These are phyloP conservation scores for Drosophila pallidifrons DNA, from an alignment of 1,140 invertebrate species.

Conservation along the genomic window DNA sequence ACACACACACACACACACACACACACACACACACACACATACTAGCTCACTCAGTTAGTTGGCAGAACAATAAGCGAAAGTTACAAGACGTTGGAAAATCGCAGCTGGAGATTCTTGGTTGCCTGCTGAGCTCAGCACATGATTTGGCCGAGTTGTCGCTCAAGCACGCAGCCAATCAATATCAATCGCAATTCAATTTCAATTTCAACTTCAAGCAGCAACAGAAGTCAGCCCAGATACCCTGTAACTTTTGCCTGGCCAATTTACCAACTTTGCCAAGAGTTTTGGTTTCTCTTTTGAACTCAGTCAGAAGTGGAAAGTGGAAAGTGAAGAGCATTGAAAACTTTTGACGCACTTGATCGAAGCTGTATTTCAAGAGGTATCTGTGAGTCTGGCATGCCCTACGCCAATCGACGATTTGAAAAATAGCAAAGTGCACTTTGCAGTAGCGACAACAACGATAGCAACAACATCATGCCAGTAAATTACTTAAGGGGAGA, in stretches of 20 bases:
- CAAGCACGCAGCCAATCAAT: conserved; percentile 82
- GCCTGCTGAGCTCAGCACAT: conserved; percentile 52
- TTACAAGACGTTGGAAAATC: conserved; percentile 63
- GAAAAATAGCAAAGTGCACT: conserved; percentile 79
- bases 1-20: conserved; percentile 18
- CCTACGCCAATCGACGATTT: conserved; percentile 57
- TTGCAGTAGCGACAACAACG: conserved; percentile 44
- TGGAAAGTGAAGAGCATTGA: neutral
- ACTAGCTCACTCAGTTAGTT: neutral
- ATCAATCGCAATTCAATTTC: conserved; percentile 83
- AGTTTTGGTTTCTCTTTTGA: neutral
- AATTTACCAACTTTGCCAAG: neutral
- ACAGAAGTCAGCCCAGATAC: conserved; percentile 66
- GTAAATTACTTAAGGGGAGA: conserved; percentile 77
- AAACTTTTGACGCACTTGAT: no score
- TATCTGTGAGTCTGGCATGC: conserved; percentile 18
- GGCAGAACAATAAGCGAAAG: conserved; percentile 72
- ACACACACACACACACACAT: no score
- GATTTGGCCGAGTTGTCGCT: conserved; percentile 75
- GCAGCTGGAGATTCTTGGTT: conserved; percentile 42
- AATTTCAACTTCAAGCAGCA: conserved; percentile 71
- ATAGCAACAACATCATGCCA: conserved; percentile 51
- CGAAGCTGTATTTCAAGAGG: neutral
- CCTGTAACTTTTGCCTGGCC: neutral
- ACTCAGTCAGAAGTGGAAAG: neutral